Base-by-base conservation (phyloP, 2,113 vertebrate species). In the Platichthys stellatus region DNA sequence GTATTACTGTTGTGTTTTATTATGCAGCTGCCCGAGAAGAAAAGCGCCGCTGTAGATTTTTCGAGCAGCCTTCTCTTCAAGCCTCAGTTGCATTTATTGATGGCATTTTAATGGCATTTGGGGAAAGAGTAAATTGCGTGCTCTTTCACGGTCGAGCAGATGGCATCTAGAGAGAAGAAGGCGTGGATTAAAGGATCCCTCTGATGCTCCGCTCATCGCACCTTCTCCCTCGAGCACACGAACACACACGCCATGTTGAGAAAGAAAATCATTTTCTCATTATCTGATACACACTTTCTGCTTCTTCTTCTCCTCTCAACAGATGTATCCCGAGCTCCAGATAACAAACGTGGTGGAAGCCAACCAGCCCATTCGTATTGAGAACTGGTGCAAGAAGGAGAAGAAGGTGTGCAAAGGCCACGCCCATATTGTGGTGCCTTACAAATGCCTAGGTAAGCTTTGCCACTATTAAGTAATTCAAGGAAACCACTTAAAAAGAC, bases 251-350 rank as follows among this genome's bases (percentile, higher is more conserved):
- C n/a, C 51, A 18, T 40, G 57, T n/a, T 14, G 15, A 20, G 20
- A 15, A n/a, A 24, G 10, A 1, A 23, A 18, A 64, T 6, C 24
- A 45, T 20, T 63, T 47, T 72, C 38, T 76, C 24, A 45, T 59
- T 43, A 45, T 58, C 75, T 71, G 20, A 66, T 45, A n/a, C 21
- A 2, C 35, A 23, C 24, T 61, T 6, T 64, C 59, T 47, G 18
- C 23, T 31, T 66, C 61, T 43, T 73, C 23, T 43, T 72, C 63
- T 47, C 18, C 43, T 49, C 8, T 21, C 69, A 23, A 70, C 89
- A 99, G 98, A 96, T 98, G 90, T 99, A 99, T 80, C 96, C 97
- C 53, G 96, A 98, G 72, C 95, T 99, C n/a, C 96, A 96, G 91
- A 97, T 99, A 82, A 98, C 97, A 0, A 98, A 99, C 0, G 97